A percentile compares a stretch with the other conserved stretches of the same genome.
Evolutionary conservation across 2,113 vertebrate genomes (phyloP).

Genomic region (Marmota monax): DNA sequence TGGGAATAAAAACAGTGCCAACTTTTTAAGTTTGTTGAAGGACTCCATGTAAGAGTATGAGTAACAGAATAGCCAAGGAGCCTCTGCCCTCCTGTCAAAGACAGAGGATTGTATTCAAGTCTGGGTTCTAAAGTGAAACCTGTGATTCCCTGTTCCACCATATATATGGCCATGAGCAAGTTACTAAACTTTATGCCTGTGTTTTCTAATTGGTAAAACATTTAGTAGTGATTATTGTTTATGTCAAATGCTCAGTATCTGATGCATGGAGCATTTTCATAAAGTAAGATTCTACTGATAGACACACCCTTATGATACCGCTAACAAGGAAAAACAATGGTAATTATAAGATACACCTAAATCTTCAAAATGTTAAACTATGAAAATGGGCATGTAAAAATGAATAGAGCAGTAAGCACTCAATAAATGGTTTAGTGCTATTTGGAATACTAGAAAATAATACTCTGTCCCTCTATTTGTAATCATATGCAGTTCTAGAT

Average conservation of each 20-base stretch:
- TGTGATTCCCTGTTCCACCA: not conserved
- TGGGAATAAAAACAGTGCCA: not conserved
- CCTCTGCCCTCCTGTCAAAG: not conserved
- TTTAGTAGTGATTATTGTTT: not conserved
- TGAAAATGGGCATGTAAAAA: not conserved
- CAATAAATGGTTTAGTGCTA: not conserved
- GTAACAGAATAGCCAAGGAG: not conserved
- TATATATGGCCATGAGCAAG: not conserved
- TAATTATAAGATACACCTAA: not conserved
- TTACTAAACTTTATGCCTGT: not conserved
- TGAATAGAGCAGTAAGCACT: not conserved
- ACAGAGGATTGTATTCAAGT: not conserved
- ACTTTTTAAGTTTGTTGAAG: not conserved
- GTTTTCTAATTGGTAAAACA: not conserved
- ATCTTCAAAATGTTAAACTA: not conserved
- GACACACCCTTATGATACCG: not conserved
- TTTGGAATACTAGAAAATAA: not conserved
- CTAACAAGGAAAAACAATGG: not conserved
- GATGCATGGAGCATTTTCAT: not conserved
- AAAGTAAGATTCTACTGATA: not conserved
- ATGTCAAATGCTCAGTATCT: not conserved
- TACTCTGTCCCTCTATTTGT: not conserved
- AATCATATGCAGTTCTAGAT: not conserved
- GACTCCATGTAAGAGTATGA: not conserved
- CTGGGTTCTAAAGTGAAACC: not conserved